Conservation (phyloP, 2,888 invertebrate species). For the Caenorhabditis wallacei region DNA sequence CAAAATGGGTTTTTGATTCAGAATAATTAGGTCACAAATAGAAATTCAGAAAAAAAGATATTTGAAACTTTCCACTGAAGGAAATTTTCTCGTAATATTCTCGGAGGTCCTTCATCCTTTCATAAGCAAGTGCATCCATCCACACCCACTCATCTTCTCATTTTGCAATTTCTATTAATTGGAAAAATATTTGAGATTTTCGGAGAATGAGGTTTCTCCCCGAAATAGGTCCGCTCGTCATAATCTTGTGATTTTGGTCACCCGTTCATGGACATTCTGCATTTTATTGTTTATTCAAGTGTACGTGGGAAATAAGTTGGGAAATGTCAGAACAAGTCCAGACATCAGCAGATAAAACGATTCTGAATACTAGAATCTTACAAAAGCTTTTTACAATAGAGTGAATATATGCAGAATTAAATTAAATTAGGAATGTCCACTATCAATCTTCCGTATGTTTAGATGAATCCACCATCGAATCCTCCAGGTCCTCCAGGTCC, state of each 20-base stretch:
- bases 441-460: background rate
- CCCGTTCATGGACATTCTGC: background rate
- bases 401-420: background rate
- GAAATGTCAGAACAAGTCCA: too few species aligned
- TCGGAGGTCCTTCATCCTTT: background rate
- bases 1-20: background rate
- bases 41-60: background rate
- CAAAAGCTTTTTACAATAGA: too few species aligned
- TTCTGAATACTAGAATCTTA: background rate
- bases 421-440: background rate
- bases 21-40: background rate
- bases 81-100: background rate
- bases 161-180: slow-evolving; percentile 7
- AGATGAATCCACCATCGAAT: slow-evolving; percentile 32
- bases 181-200: slow-evolving; percentile 8
- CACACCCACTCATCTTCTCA: slow-evolving; percentile 18
- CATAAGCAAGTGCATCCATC: slow-evolving; percentile 4
- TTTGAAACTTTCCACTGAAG: too few species aligned
- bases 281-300: background rate
- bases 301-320: slow-evolving; percentile 7
- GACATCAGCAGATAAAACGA: too few species aligned
- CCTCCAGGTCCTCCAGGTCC: slow-evolving; percentile 45
- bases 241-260: slow-evolving; percentile 13
- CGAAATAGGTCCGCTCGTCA: background rate
- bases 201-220: background rate